phyloP scores from a whole-genome alignment of 1,140 invertebrate species.

The Cyclina sinensis region DNA sequence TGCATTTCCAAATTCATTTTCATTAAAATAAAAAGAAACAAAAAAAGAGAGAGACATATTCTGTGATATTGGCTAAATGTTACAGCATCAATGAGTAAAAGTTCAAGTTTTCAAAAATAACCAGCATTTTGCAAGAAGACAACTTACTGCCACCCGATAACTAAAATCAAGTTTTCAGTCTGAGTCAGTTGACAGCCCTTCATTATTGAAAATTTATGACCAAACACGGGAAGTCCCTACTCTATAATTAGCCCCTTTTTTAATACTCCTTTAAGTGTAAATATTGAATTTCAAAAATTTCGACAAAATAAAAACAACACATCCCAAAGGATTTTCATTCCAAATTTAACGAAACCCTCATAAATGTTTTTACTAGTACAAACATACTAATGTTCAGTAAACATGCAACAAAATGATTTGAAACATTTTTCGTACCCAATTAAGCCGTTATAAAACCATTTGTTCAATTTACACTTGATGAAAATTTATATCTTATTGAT shows the following conservation, averaged over 20 bases:
- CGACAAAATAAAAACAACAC: background rate
- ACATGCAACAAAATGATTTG: background rate
- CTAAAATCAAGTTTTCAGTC: too few species aligned
- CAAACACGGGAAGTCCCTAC: background rate
- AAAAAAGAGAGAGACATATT: too few species aligned
- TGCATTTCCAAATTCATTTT: too few species aligned
- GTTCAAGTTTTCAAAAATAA: too few species aligned
- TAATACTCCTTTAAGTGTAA: constrained; percentile 40
- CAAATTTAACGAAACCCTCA: constrained; percentile 3
- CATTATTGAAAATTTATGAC: constrained; percentile 46
- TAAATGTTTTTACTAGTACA: background rate
- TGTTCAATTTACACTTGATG: background rate
- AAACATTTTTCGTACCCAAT: background rate
- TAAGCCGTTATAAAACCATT: background rate
- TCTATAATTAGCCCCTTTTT: constrained; percentile 16
- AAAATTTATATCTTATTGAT: too few species aligned
- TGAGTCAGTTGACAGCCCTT: constrained; percentile 25
- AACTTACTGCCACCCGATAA: too few species aligned
- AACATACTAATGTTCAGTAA: background rate
- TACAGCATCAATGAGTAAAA: too few species aligned
- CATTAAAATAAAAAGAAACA: too few species aligned
- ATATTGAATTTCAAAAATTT: constrained; percentile 40
- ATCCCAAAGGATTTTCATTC: background rate
- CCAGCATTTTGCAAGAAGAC: too few species aligned
- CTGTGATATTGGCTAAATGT: too few species aligned